Evolutionary conservation across 2,888 invertebrate species (phyloP).

Genomic region (Ochropleura leucogaster): DNA sequence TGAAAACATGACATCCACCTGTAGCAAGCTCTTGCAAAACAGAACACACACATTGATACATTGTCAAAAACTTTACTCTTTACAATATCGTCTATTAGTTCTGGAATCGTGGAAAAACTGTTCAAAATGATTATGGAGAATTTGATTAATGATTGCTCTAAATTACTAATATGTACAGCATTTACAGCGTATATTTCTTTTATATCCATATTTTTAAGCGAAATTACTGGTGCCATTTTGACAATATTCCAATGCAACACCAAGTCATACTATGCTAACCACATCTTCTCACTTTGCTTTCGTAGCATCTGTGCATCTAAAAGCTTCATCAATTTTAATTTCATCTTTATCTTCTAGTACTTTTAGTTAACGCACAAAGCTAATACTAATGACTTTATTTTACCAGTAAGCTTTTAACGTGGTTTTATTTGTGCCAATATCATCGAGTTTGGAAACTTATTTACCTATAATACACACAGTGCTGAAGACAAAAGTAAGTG

Average conservation of each 20-base stretch:
- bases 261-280: slow-evolving; percentile 40
- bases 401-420: slow-evolving; percentile 69
- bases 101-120: neutral
- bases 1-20: slow-evolving; percentile 86
- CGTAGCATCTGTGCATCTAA: slow-evolving; percentile 63
- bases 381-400: slow-evolving; percentile 66
- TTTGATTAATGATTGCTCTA: neutral
- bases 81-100: neutral
- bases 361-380: slow-evolving; percentile 68
- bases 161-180: slow-evolving; percentile 12
- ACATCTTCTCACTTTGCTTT: slow-evolving; percentile 53
- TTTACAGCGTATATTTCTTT: neutral
- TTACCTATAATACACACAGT: slow-evolving; percentile 6
- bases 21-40: slow-evolving; percentile 36
- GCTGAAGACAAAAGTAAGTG: slow-evolving; percentile 19
- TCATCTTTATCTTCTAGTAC: slow-evolving; percentile 51
- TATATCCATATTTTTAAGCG: neutral
- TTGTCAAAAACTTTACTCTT: slow-evolving; percentile 56
- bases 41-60: slow-evolving; percentile 56
- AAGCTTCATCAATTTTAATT: slow-evolving; percentile 56
- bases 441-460: slow-evolving; percentile 40
- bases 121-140: neutral
- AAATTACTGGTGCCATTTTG: slow-evolving; percentile 49
- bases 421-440: slow-evolving; percentile 77
- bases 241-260: slow-evolving; percentile 71